A percentile compares a stretch with the other conserved stretches of the same genome.
Evolutionary conservation across 2,113 vertebrate species (phyloP).

Genomic region (Piaya cayana): DNA sequence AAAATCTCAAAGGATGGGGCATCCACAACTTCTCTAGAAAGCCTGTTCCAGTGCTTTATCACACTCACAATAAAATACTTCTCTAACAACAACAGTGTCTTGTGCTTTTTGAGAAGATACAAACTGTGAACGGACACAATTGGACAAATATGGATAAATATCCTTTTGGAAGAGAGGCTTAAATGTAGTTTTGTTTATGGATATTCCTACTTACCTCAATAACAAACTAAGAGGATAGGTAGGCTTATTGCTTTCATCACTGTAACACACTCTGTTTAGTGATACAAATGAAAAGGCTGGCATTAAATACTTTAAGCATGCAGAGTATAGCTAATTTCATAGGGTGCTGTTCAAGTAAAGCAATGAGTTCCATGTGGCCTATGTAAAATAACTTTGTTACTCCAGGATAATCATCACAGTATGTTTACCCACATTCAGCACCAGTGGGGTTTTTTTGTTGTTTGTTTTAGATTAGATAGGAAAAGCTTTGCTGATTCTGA

Average conservation of each 20-base stretch:
- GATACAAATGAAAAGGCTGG: not conserved
- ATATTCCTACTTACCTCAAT: not conserved
- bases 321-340: not conserved
- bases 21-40: too few species aligned
- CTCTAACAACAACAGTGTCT: not conserved
- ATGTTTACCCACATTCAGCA: not conserved
- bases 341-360: not conserved
- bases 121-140: not conserved
- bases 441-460: rapidly evolving
- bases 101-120: not conserved
- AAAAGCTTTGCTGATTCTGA: not conserved
- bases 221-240: not conserved
- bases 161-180: not conserved
- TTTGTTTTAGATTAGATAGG: not conserved
- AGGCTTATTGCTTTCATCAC: not conserved
- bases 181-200: not conserved
- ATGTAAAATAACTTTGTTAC: not conserved
- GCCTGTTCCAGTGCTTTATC: too few species aligned
- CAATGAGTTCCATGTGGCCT: not conserved
- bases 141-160: not conserved
- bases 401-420: not conserved
- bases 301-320: not conserved
- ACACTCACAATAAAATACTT: not conserved
- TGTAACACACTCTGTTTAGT: not conserved
- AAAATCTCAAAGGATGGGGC: too few species aligned